Base-by-base conservation (phyloP, 2,888 invertebrate genomes). In the Carpatolechia fugitivella region DNA sequence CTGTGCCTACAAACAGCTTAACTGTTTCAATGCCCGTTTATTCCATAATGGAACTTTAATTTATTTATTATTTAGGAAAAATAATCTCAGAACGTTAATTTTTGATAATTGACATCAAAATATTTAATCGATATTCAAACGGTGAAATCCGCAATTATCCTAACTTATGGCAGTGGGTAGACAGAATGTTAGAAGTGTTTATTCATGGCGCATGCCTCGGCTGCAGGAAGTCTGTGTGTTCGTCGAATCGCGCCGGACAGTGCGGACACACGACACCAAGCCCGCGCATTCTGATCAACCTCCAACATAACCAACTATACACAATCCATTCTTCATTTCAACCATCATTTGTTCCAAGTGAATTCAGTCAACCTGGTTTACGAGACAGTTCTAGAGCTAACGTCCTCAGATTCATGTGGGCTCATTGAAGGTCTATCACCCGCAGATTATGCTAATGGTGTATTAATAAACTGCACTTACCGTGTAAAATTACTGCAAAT, bases 221-320 rank as follows among this genome's bases (percentile, higher is more conserved):
- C 78, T 76, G 72, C 85, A 85, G 86, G 86, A 88, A 84, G 82
- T 79, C 72, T 59, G 76, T 68, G 72, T 72, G 67, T 86, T 86
- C 87, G 75, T 60, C 78, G 86, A 87, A 87, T 80, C 74, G 70
- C 69, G 55, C 68, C 70, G 73, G 73, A 67, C 66, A 47, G 73
- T 18, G 40, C 40, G 14, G 72, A 77, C 76, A 77, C 74, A 74
- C 71, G 73, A 81, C 73, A 77, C 74, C 71, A 65, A 66, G 36
- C 56, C 59, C 50, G 38, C 58, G 73, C 76, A 81, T 80, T 78
- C 73, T 77, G 75, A 79, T 76, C 64, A 58, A 64, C 63, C 69
- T 69, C 24, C 24, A 24, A 24, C 24, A 24, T 4, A 4, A 24
- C 24, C 6, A 6, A 24, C 24, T 24, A 24, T 24, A n/a, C n/a